Evolutionary conservation across 2,888 invertebrate species (phyloP).

Genomic region (Panorpa germanica): DNA sequence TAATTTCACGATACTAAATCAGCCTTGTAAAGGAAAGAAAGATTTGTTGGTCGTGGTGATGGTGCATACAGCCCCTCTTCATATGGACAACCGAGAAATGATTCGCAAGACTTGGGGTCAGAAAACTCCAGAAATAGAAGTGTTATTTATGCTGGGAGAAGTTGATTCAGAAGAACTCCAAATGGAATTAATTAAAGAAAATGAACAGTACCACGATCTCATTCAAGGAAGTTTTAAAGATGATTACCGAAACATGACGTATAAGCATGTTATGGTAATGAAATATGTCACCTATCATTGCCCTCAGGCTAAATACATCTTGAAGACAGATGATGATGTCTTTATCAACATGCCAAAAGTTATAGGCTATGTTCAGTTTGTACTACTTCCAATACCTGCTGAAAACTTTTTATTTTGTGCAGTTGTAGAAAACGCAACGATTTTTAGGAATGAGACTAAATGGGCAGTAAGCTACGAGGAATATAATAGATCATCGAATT

Average conservation of each 20-base stretch:
- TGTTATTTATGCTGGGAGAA: conserved; percentile 49
- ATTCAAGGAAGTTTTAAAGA: conserved; percentile 62
- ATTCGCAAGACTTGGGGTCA: conserved; percentile 61
- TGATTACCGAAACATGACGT: conserved; percentile 63
- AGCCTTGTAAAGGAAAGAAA: too few relatives aligned
- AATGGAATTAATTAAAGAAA: conserved; percentile 28
- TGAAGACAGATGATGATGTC: conserved; percentile 64
- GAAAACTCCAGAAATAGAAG: conserved; percentile 28
- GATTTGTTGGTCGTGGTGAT: conserved; percentile 42
- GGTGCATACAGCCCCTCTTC: conserved; percentile 46
- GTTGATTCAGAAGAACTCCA: conserved; percentile 23
- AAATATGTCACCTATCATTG: conserved; percentile 61
- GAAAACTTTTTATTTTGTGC: conserved; percentile 29
- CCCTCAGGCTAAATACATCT: conserved; percentile 39
- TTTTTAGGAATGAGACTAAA: conserved; percentile 32
- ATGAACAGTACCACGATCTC: conserved; percentile 38
- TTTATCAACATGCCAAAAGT: conserved; percentile 48
- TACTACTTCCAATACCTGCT: conserved; percentile 29
- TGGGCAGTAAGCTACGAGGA: conserved; percentile 36
- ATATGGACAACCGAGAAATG: conserved; percentile 39
- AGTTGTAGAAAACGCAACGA: conserved; percentile 19
- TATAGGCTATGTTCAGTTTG: conserved; percentile 24
- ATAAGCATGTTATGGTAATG: conserved; percentile 66
- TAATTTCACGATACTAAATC: too few relatives aligned
- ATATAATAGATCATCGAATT: conserved; percentile 26